These are phyloP conservation scores for Chrysodeixis includens DNA, from an alignment of 2,888 invertebrate species.

Conservation along the genomic window DNA sequence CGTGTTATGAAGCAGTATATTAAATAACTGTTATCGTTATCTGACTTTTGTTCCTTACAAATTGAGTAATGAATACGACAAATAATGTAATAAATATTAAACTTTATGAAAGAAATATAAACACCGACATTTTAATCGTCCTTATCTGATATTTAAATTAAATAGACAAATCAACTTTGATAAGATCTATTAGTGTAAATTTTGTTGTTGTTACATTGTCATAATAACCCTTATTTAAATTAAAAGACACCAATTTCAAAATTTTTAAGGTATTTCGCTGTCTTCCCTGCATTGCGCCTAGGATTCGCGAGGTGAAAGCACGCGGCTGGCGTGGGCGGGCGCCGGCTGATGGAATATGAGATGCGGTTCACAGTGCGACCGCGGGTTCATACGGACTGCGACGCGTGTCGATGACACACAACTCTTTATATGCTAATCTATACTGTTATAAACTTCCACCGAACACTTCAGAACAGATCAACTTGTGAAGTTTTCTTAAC, in stretches of 20 bases:
- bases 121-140: background rate
- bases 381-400: slow-evolving; percentile 22
- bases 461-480: slow-evolving; percentile 4
- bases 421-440: slow-evolving; percentile 32
- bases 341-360: slow-evolving; percentile 62
- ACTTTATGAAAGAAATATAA: background rate
- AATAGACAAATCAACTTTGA: too few relatives aligned
- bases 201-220: too few relatives aligned
- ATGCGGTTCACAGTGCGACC: slow-evolving; percentile 53
- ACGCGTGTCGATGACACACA: slow-evolving; percentile 36
- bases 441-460: slow-evolving; percentile 2
- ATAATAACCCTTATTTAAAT: too few relatives aligned
- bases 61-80: slow-evolving; percentile 30
- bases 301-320: slow-evolving; percentile 76
- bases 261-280: slow-evolving; percentile 23
- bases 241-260: too few relatives aligned
- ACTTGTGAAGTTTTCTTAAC: background rate
- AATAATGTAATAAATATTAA: background rate
- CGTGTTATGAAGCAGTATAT: slow-evolving; percentile 44
- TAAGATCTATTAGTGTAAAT: too few relatives aligned
- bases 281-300: slow-evolving; percentile 44
- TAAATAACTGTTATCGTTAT: slow-evolving; percentile 43
- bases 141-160: too few relatives aligned
- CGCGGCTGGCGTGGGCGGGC: slow-evolving; percentile 66
- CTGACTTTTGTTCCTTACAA: slow-evolving; percentile 39